Conservation (phyloP, 2,888 invertebrate species). For the Pediacus dermestoides region DNA sequence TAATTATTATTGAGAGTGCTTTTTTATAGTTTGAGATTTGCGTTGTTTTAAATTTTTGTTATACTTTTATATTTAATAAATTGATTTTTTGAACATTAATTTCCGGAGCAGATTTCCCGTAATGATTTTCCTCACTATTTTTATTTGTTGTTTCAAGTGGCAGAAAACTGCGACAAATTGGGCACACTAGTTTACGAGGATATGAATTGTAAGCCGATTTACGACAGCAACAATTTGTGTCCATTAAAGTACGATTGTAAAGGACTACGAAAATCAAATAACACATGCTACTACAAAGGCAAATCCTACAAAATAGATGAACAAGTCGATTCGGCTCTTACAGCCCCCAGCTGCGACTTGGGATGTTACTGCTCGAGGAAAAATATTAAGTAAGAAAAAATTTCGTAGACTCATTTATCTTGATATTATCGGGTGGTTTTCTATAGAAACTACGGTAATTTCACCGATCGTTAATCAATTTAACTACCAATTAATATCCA, state of each 20-base stretch:
- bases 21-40: no score
- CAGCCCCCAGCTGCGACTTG: constrained; percentile 24
- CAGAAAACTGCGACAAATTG: constrained; percentile 23
- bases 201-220: constrained; percentile 23
- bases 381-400: constrained; percentile 22
- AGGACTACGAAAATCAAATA: constrained; percentile 23
- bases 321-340: constrained; percentile 20
- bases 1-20: no score
- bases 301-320: constrained; percentile 25
- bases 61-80: no score
- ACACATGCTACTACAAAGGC: constrained; percentile 24
- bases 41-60: no score
- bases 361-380: constrained; percentile 25
- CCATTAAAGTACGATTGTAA: constrained; percentile 24
- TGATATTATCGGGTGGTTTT: no score
- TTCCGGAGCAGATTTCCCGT: no score
- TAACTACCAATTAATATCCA: neutral
- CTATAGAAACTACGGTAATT: no score
- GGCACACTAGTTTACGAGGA: constrained; percentile 28
- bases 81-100: no score
- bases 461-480: no score
- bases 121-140: no score
- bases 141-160: no score
- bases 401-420: no score
- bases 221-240: constrained; percentile 16